phyloP scores from a whole-genome alignment of 1,140 invertebrate genomes.

The Drosophila sp. region DNA sequence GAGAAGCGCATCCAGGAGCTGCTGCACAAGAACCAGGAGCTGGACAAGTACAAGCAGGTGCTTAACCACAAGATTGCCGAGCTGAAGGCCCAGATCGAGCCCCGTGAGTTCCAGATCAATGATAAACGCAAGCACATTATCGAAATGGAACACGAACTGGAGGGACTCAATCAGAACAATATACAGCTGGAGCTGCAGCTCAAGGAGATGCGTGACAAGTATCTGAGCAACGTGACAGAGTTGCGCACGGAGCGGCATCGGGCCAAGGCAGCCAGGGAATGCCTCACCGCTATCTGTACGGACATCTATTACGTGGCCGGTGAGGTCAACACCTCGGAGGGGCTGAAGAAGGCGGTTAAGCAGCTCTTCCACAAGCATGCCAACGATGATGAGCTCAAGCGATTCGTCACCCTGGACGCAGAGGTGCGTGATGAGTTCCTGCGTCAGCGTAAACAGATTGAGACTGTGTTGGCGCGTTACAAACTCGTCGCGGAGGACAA shows the following conservation, averaged over 20 bases:
- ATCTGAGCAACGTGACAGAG: slow-evolving; percentile 89
- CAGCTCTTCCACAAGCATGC: slow-evolving; percentile 87
- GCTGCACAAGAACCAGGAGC: slow-evolving; percentile 93
- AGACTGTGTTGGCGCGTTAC: slow-evolving; percentile 88
- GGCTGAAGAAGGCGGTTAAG: slow-evolving; percentile 91
- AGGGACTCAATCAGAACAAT: slow-evolving; percentile 87
- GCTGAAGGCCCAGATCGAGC: slow-evolving; percentile 93
- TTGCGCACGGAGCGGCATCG: slow-evolving; percentile 88
- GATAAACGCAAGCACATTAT: slow-evolving; percentile 92
- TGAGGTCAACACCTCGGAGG: slow-evolving; percentile 90
- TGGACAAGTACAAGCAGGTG: slow-evolving; percentile 96
- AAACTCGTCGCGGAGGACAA: slow-evolving; percentile 75
- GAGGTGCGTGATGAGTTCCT: slow-evolving; percentile 92
- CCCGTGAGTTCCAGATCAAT: slow-evolving; percentile 91
- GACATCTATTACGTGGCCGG: slow-evolving; percentile 91
- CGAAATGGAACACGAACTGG: slow-evolving; percentile 89
- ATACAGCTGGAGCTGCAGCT: slow-evolving; percentile 89
- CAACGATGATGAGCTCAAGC: slow-evolving; percentile 88
- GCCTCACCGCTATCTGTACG: slow-evolving; percentile 90
- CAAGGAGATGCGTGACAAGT: slow-evolving; percentile 90
- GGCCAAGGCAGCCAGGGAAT: slow-evolving; percentile 88
- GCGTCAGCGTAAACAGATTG: slow-evolving; percentile 91
- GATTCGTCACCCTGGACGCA: slow-evolving; percentile 87
- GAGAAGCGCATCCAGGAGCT: slow-evolving; percentile 93
- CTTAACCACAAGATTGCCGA: slow-evolving; percentile 95